A percentile compares a stretch with the other conserved stretches of the same genome.
phyloP scores from a whole-genome alignment of 2,797 vertebrate genomes.

The Bucorvus abyssinicus region DNA sequence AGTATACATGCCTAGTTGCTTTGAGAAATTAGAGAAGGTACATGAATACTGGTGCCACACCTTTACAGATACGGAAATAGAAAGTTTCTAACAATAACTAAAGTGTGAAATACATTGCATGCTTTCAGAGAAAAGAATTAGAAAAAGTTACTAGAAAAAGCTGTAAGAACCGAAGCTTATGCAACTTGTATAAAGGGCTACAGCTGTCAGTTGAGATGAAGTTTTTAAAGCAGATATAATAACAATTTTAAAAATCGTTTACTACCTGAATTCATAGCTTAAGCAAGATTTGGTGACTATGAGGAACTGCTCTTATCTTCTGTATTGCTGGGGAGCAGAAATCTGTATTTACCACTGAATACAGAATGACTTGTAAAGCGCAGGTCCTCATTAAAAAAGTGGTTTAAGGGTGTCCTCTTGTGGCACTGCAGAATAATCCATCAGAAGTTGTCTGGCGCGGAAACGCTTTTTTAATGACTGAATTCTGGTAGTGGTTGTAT shows the following conservation, averaged over 20 bases:
- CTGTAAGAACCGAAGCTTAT: neutral
- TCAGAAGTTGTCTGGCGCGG: neutral
- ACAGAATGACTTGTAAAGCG: neutral
- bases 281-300: neutral
- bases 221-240: neutral
- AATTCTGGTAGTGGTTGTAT: neutral
- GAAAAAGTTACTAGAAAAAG: neutral
- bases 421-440: neutral
- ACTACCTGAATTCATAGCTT: neutral
- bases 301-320: neutral
- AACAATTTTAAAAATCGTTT: neutral
- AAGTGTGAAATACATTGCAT: neutral
- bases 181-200: neutral
- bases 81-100: neutral
- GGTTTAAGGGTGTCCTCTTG: slow-evolving; percentile 22
- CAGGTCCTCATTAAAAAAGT: fast-evolving
- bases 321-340: neutral
- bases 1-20: neutral
- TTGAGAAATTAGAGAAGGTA: neutral
- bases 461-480: neutral
- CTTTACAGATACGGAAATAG: neutral
- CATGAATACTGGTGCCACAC: neutral
- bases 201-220: neutral
- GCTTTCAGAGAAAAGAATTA: neutral
- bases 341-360: neutral